Evolutionary conservation across 1,140 invertebrate genomes (phyloP), one percentile per base, ranked within the genome.

Genomic region (Galleria mellonella): DNA sequence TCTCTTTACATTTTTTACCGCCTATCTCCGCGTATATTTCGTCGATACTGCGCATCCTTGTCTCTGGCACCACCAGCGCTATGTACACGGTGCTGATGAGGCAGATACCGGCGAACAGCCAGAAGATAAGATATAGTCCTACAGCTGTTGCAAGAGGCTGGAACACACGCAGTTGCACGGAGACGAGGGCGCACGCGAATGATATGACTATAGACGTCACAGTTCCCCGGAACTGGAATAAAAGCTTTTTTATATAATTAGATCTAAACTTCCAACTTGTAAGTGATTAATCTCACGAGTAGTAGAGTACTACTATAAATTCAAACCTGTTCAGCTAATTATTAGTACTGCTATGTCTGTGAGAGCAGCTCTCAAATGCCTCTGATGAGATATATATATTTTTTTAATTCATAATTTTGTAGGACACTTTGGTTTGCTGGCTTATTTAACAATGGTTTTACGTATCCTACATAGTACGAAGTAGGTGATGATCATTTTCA

Each of bases 11-110:
- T 23, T 41, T 47, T 9, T 72, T 78, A 1, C 68, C 69, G 4
- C 50, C 66, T 0, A 83, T 45, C 41, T 77, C 66, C 1, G 66
- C 62, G 47, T 83, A 81, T 4, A 83, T 83, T 11, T 83, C 74
- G 10, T 94, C 92, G 10, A 94, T 75, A 2, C 86, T 88, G 52
- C 89, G 89, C 28, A 91, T 92, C 64, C 92, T 92, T 0, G 92
- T 94, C 74, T 94, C 93, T 0, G 92, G 92, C 0, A 94, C 88
- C 11, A 89, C 88, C 27, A 88, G 73, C 23, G 87, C 87, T 8
- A 92, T 87, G 55, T 92, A 89, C 0, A 92, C 58, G 1, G 89
- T 87, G n/a, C 91, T 90, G 9, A 89, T 14, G 1, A 89, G 67
- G 42, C 90, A 90, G 23, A 90, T 83, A 0, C 85, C 87, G 1